These are phyloP conservation scores for Acleris literana DNA, from an alignment of 2,888 invertebrate species.

Conservation along the genomic window DNA sequence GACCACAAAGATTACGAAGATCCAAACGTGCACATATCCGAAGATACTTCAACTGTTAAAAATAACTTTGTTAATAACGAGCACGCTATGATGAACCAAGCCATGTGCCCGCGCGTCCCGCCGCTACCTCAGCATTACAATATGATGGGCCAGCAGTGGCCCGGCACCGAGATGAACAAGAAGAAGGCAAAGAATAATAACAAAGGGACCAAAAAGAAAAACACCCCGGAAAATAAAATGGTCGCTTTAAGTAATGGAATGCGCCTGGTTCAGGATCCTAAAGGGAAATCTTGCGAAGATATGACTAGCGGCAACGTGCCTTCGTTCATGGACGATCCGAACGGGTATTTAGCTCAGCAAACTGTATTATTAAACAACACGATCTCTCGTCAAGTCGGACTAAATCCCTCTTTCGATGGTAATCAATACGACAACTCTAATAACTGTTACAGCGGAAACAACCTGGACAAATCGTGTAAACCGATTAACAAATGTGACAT, in stretches of 20 bases:
- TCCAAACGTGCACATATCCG: slow-evolving; percentile 61
- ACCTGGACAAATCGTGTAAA: slow-evolving; percentile 61
- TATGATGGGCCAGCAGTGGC: slow-evolving; percentile 77
- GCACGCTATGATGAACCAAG: slow-evolving; percentile 67
- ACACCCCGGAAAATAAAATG: slow-evolving; percentile 60
- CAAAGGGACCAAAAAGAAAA: slow-evolving; percentile 81
- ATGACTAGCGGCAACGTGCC: slow-evolving; percentile 84
- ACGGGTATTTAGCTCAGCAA: slow-evolving; percentile 95
- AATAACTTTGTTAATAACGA: slow-evolving; percentile 66
- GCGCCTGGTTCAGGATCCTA: slow-evolving; percentile 63
- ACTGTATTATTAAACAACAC: slow-evolving; percentile 93
- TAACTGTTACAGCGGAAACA: slow-evolving; percentile 53
- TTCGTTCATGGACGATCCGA: slow-evolving; percentile 96
- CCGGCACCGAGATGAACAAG: slow-evolving; percentile 63
- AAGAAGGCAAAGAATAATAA: slow-evolving; percentile 84
- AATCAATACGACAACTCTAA: slow-evolving; percentile 62
- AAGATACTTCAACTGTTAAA: slow-evolving; percentile 64
- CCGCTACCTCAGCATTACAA: slow-evolving; percentile 87
- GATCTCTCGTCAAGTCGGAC: slow-evolving; percentile 87
- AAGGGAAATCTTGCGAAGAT: slow-evolving; percentile 74
- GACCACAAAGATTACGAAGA: slow-evolving; percentile 71
- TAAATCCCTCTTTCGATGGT: slow-evolving; percentile 62
- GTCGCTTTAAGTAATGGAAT: slow-evolving; percentile 65
- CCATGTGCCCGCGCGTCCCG: slow-evolving; percentile 87
- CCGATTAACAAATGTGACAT: slow-evolving; percentile 57